These are phyloP conservation scores for Sandelia bainsii DNA, from an alignment of 2,797 vertebrate species.

Conservation along the genomic window DNA sequence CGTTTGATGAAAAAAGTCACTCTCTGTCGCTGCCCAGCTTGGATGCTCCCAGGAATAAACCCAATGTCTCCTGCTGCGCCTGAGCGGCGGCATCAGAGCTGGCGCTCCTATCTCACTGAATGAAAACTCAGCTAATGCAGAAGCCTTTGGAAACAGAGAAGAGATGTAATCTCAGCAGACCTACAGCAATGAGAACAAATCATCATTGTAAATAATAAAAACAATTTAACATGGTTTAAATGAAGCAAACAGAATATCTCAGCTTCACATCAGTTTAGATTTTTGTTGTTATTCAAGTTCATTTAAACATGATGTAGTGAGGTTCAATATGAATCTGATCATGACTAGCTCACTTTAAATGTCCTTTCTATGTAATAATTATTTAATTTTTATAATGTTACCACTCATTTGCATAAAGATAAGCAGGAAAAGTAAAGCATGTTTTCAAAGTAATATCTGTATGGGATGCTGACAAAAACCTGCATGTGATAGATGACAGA, in stretches of 20 bases:
- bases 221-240: slow-evolving; percentile 4
- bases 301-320: slow-evolving; percentile 10
- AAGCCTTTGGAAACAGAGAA: slow-evolving; percentile 8
- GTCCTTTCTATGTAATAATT: neutral
- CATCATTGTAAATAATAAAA: neutral
- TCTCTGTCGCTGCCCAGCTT: slow-evolving; percentile 85
- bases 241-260: slow-evolving; percentile 6
- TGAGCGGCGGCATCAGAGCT: slow-evolving; percentile 68
- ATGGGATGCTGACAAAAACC: slow-evolving; percentile 13
- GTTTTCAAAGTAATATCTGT: slow-evolving; percentile 14
- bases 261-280: neutral
- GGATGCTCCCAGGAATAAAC: slow-evolving; percentile 82
- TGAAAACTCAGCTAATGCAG: slow-evolving; percentile 16
- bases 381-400: neutral
- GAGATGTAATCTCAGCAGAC: slow-evolving; percentile 5
- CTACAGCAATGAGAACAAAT: slow-evolving; percentile 43
- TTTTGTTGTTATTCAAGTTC: neutral
- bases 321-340: slow-evolving; percentile 10
- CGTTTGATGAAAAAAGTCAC: slow-evolving; percentile 76
- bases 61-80: slow-evolving; percentile 89
- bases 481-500: slow-evolving; percentile 12
- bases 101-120: neutral
- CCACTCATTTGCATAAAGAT: slow-evolving; percentile 5
- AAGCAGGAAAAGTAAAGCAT: slow-evolving; percentile 17
- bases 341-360: slow-evolving; percentile 4